Conservation (phyloP, 1,140 invertebrate species). For the Bombus confusus region DNA sequence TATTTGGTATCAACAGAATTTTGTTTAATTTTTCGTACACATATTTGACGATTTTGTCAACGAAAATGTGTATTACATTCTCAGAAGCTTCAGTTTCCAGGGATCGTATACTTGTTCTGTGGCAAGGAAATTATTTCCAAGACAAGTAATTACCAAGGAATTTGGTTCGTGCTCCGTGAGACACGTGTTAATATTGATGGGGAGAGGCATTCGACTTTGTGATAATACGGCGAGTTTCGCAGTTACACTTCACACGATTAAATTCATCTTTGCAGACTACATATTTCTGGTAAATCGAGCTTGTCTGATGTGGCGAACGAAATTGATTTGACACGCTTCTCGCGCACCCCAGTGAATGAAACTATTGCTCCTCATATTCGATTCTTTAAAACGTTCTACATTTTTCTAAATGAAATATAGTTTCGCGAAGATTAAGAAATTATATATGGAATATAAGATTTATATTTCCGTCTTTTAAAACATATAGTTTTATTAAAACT, state of each 20-base stretch:
- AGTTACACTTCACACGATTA: conserved; percentile 3
- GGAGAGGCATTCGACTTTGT: not conserved
- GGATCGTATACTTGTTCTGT: not conserved
- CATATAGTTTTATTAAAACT: not conserved
- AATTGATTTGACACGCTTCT: not conserved
- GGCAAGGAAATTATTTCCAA: conserved; percentile 23
- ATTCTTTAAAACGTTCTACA: no score
- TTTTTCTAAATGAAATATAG: not conserved
- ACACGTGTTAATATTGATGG: conserved; percentile 10
- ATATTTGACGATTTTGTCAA: not conserved
- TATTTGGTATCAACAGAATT: no score
- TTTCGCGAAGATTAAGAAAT: no score
- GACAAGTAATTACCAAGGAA: conserved; percentile 22
- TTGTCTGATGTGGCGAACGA: not conserved
- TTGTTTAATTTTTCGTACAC: no score
- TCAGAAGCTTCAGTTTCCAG: no score
- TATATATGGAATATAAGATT: no score
- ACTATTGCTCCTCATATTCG: not conserved
- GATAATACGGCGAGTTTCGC: conserved; percentile 19
- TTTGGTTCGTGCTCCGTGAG: not conserved
- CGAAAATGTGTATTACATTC: not conserved
- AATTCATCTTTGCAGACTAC: not conserved
- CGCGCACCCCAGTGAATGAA: no score
- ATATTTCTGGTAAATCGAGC: not conserved
- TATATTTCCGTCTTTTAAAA: no score